Base-by-base conservation (phyloP, 2,113 vertebrate genomes). In the Spea multiplicata region DNA sequence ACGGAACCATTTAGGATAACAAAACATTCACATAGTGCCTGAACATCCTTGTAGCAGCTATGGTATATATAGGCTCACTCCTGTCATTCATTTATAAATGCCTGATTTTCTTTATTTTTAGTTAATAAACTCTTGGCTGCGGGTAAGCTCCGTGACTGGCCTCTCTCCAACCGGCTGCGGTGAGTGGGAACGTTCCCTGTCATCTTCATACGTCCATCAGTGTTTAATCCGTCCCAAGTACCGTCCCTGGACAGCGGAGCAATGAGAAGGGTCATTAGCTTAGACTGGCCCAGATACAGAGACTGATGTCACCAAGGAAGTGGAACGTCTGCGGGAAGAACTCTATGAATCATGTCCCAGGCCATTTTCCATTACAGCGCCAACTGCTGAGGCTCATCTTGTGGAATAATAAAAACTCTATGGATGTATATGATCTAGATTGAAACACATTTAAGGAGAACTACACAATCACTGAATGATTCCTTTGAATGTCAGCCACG, bases 151-250 rank as follows among this genome's bases (percentile, higher is more conserved):
- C 45, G 3, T 6, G 10, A 45, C 61, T 66, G 76, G 76, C 68
- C 7, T 46, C 49, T 62, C 59, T 66, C 49, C 69, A 72, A 48
- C 57, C 47, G 14, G 44, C 61, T 44, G 61, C 47, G 14, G 44
- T 14, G 8, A 53, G 8, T 14, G 44, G 66, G 74, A 16, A 14
- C 14, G 5, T 9, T 66, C 44, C 68, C 17, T 48, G 14, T 49
- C 48, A 72, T 71, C 52, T 71, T 65, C 30, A 65, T 59, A 78
- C 55, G 76, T 71, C 76, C 44, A 44, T 53, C 61, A 65, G 64
- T 69, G 76, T 72, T 70, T 65, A 72, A 78, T 78, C 47, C 62
- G 44, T 50, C 17, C 59, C 69, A 52, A 50, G 61, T 12, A 74
- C 73, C 6, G 47, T 76, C 45, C 44, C 55, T 59, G 55, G 55